Conservation (phyloP, 2,797 vertebrate genomes). For the Alosa sapidissima region DNA sequence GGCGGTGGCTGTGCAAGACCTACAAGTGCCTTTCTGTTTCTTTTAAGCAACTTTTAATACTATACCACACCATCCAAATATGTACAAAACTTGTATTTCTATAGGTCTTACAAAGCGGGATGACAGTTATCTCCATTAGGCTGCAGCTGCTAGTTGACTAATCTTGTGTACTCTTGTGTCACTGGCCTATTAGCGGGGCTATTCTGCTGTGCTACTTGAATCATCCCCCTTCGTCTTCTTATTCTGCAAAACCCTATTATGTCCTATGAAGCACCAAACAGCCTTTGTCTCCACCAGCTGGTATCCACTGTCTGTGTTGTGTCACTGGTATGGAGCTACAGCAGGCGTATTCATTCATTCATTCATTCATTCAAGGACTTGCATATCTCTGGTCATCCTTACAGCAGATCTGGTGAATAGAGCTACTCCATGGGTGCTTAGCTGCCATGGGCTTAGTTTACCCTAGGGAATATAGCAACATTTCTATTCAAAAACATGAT, state of each 20-base stretch:
- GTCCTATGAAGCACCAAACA: slow-evolving; percentile 12
- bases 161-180: slow-evolving; percentile 11
- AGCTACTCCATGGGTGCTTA: not conserved
- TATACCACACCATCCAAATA: not conserved
- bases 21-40: not conserved
- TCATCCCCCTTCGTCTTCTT: not conserved
- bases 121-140: not conserved
- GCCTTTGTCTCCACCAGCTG: slow-evolving; percentile 22
- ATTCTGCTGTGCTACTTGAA: not conserved
- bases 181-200: not conserved
- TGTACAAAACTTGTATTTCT: not conserved
- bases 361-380: not conserved
- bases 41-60: not conserved
- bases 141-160: not conserved
- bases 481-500: too few relatives aligned
- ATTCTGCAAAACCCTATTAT: not conserved
- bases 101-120: not conserved
- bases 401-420: not conserved
- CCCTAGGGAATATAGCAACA: not conserved
- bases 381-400: not conserved
- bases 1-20: not conserved
- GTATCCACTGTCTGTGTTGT: not conserved
- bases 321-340: not conserved
- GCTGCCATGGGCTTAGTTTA: not conserved
- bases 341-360: not conserved